Conservation (phyloP, 1,140 invertebrate species). For the Coenobita brevimanus region DNA sequence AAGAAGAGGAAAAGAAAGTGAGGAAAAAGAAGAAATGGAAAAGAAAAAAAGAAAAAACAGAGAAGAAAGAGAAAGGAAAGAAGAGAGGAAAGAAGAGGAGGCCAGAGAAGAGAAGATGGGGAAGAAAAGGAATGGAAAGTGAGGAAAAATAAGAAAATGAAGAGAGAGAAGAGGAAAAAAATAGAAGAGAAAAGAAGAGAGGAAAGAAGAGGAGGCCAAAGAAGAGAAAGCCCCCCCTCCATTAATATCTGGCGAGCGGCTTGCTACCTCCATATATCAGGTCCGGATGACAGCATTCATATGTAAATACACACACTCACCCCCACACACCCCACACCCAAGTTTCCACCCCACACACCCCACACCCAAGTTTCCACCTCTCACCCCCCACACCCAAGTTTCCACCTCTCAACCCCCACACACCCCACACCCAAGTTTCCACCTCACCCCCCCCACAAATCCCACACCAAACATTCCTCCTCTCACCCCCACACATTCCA, state of each 20-base stretch:
- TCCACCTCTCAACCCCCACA: neutral
- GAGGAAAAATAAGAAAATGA: neutral
- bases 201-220: neutral
- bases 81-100: neutral
- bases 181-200: neutral
- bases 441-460: too few species aligned
- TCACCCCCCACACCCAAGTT: neutral
- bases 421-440: too few species aligned
- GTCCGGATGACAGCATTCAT: slow-evolving; percentile 61
- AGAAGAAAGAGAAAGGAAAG: slow-evolving; percentile 5
- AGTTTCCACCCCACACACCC: neutral
- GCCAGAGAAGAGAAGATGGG: neutral
- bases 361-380: neutral
- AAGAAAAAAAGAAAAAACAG: neutral
- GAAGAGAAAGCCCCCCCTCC: slow-evolving; percentile 18
- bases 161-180: neutral
- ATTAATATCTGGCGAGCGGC: slow-evolving; percentile 60
- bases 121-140: neutral
- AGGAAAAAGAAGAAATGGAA: too few species aligned
- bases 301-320: slow-evolving; percentile 59
- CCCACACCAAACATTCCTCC: neutral
- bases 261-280: slow-evolving; percentile 63
- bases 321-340: neutral
- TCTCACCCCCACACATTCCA: neutral
- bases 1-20: too few species aligned